Conservation (phyloP, 2,888 invertebrate species). For the Drosophila histrio region DNA sequence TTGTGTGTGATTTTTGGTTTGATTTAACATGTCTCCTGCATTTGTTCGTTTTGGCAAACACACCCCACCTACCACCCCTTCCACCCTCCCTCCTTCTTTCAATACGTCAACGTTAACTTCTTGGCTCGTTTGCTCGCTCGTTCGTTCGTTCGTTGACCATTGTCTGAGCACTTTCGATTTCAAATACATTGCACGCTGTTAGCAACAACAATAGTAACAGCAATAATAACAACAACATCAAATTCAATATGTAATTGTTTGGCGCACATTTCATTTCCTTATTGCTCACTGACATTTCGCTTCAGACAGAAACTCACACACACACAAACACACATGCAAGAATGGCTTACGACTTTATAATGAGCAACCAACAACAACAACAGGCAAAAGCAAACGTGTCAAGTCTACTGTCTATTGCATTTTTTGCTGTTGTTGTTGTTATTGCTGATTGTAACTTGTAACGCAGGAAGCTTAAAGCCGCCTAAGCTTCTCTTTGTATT, state of each 20-base stretch:
- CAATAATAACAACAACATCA: conserved; percentile 32
- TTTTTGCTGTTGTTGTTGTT: conserved; percentile 16
- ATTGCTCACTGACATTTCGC: conserved; percentile 78
- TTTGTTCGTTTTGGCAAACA: background rate
- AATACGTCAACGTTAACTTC: background rate
- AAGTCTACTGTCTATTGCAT: conserved; percentile 36
- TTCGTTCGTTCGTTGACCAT: conserved; percentile 54
- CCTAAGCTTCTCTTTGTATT: conserved; percentile 43
- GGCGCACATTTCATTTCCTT: conserved; percentile 78
- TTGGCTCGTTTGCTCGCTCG: conserved; percentile 11
- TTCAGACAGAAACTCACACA: conserved; percentile 40
- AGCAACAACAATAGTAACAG: conserved; percentile 12
- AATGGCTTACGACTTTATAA: conserved; percentile 73
- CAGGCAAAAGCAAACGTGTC: conserved; percentile 44
- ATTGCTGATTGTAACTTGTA: conserved; percentile 62
- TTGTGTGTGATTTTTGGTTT: conserved; percentile 12
- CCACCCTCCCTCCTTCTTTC: background rate
- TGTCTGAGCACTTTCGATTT: conserved; percentile 75
- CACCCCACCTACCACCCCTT: background rate
- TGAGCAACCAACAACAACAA: conserved; percentile 51
- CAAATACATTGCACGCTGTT: conserved; percentile 52
- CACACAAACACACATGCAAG: conserved; percentile 31
- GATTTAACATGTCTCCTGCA: conserved; percentile 19
- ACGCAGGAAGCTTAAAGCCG: conserved; percentile 64
- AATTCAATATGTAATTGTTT: conserved; percentile 71